A percentile compares a stretch with the other conserved stretches of the same genome.
These are phyloP conservation scores for Neoascia interrupta DNA, from an alignment of 2,888 invertebrate genomes.

Conservation along the genomic window DNA sequence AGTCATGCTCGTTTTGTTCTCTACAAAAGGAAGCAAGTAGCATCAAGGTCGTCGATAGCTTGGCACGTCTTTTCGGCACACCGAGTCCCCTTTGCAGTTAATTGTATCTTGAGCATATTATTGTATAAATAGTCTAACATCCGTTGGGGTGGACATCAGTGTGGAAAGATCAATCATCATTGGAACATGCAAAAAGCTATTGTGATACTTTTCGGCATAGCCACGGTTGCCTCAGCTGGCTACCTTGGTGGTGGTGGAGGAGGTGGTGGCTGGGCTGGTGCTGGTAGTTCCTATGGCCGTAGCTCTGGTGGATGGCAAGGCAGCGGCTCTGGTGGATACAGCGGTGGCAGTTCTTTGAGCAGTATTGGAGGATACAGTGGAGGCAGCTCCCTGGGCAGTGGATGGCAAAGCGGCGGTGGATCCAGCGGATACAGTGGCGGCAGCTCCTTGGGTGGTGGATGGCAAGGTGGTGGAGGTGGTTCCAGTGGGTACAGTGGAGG, in stretches of 20 bases:
- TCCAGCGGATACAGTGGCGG: conserved; percentile 33
- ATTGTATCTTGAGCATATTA: not conserved
- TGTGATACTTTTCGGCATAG: conserved; percentile 52
- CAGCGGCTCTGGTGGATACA: not conserved
- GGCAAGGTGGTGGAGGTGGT: not conserved
- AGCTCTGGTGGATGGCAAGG: conserved; percentile 7
- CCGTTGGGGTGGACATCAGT: conserved; percentile 17
- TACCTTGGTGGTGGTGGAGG: conserved; percentile 54
- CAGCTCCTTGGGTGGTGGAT: conserved; percentile 46
- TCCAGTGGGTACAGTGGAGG: conserved; percentile 16
- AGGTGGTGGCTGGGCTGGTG: conserved; percentile 17
- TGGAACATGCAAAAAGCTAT: conserved; percentile 62
- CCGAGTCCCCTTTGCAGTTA: not conserved
- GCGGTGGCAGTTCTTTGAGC: not conserved
- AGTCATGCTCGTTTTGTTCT: conserved; percentile 1
- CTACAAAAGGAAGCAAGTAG: conserved; percentile 27
- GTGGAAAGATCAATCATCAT: conserved; percentile 28
- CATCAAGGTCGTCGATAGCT: conserved; percentile 11
- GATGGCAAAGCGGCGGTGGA: conserved; percentile 1
- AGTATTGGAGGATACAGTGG: conserved; percentile 17
- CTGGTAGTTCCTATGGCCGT: conserved; percentile 1
- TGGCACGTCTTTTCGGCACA: not conserved
- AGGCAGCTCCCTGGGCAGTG: conserved; percentile 6
- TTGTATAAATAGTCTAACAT: conserved; percentile 33
- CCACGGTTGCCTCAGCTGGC: conserved; percentile 37